Conservation (phyloP, 2,113 vertebrate genomes). For the Cyanocitta stelleri region DNA sequence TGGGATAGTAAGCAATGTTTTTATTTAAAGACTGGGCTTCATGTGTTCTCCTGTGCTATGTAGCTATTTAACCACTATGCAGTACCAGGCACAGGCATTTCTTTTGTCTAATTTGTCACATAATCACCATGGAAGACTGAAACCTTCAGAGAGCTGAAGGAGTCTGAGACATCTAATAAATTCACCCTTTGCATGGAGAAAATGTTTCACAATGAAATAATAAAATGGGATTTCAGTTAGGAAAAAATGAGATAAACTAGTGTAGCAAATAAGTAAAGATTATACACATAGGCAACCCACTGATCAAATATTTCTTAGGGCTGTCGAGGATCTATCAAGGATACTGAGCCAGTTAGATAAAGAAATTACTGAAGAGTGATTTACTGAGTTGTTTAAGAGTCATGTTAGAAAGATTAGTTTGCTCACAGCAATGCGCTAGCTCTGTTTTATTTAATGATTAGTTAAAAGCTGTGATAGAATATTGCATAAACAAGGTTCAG, state of each 20-base stretch:
- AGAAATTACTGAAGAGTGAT: constrained; percentile 64
- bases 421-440: constrained; percentile 52
- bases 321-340: constrained; percentile 48
- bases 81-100: neutral
- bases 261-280: constrained; percentile 65
- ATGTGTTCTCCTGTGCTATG: neutral
- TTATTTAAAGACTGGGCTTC: neutral
- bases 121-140: neutral
- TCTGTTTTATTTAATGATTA: constrained; percentile 63
- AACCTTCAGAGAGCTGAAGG: neutral
- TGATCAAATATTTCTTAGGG: constrained; percentile 67
- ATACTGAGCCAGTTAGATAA: constrained; percentile 61
- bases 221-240: constrained; percentile 53
- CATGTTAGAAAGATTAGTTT: constrained; percentile 58
- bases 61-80: neutral
- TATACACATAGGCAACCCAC: constrained; percentile 55
- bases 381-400: constrained; percentile 61
- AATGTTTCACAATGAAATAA: constrained; percentile 57
- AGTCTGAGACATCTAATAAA: constrained; percentile 43
- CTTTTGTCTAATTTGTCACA: constrained; percentile 4
- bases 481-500: neutral
- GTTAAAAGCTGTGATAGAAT: constrained; percentile 39
- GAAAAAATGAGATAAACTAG: constrained; percentile 64
- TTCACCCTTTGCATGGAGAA: constrained; percentile 9
- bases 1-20: neutral